Base-by-base conservation (phyloP, 2,113 vertebrate genomes). In the Microcebus tavaratra region DNA sequence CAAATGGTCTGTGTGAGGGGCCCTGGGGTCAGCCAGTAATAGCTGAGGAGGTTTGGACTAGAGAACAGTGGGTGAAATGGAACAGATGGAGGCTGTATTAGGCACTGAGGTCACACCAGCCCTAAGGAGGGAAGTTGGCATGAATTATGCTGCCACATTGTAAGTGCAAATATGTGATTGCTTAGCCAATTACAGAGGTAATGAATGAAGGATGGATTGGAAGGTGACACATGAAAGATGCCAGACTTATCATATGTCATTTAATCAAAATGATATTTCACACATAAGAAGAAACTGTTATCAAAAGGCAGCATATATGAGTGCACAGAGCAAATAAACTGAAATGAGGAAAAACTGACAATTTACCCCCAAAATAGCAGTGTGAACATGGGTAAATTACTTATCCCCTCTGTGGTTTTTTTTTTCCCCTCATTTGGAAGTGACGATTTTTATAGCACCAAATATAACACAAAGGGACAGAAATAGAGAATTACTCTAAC, bases 161-260 rank as follows among this genome's bases (percentile, higher is more conserved):
- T 92, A 75, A 59, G n/a, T 59, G 23, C 17, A 97, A 90, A 96
- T 95, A 96, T 96, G 39, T 82, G 59, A 92, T 50, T 88, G 63
- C 70, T 83, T 92, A 85, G 84, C 65, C 95, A 85, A 96, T 96
- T 88, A 90, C 95, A 80, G 59, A 78, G 20, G 42, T 84, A 90
- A 92, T 90, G 50, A 95, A 94, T 81, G 84, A 92, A 96, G 45
- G 42, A 31, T 92, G 39, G 59, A 55, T 48, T 81, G 8, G 45
- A 93, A 92, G 80, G 70, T 95, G 76, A 89, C 92, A 96, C 72
- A 25, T n/a, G 7, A 1, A 82, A 88, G 29, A 86, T 90, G 84
- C 75, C 88, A 94, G 59, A 70, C 45, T 45, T 88, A 82, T 85
- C 80, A 23, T 48, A 73, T 94, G 50, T 80, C 87, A 90, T 92